phyloP scores from a whole-genome alignment of 2,888 invertebrate genomes.

The Harpalus rufipes region DNA sequence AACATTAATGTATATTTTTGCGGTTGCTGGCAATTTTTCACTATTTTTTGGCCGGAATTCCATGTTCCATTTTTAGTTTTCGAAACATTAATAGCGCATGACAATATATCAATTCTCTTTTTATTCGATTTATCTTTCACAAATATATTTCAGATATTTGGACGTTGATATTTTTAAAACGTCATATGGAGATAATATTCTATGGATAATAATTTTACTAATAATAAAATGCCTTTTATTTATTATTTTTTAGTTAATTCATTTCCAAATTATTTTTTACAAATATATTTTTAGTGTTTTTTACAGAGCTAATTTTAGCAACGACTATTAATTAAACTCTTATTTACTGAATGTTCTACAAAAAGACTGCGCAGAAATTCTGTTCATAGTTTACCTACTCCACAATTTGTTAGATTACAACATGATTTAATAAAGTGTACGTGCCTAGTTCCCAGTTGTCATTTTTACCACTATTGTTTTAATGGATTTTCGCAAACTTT shows the following conservation, averaged over 20 bases:
- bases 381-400: not conserved
- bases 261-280: too few species aligned
- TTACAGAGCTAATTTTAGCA: too few species aligned
- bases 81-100: conserved; percentile 16
- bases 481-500: conserved; percentile 44
- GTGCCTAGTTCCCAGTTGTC: conserved; percentile 22
- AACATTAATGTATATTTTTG: conserved; percentile 50
- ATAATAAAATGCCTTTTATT: not conserved
- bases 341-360: too few species aligned
- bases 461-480: conserved; percentile 38
- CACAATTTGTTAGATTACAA: conserved; percentile 21
- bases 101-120: conserved; percentile 34
- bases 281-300: too few species aligned
- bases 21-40: conserved; percentile 15
- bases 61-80: conserved; percentile 15
- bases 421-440: conserved; percentile 39
- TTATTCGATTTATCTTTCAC: conserved; percentile 15
- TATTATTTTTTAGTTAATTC: not conserved
- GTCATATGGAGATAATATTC: not conserved
- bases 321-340: too few species aligned
- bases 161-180: conserved; percentile 20
- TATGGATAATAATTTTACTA: not conserved
- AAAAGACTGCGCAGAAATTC: not conserved
- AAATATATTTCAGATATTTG: conserved; percentile 38
- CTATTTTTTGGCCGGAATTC: not conserved